Base-by-base conservation (phyloP, 2,888 invertebrate genomes). In the Petrophora chlorosata region DNA sequence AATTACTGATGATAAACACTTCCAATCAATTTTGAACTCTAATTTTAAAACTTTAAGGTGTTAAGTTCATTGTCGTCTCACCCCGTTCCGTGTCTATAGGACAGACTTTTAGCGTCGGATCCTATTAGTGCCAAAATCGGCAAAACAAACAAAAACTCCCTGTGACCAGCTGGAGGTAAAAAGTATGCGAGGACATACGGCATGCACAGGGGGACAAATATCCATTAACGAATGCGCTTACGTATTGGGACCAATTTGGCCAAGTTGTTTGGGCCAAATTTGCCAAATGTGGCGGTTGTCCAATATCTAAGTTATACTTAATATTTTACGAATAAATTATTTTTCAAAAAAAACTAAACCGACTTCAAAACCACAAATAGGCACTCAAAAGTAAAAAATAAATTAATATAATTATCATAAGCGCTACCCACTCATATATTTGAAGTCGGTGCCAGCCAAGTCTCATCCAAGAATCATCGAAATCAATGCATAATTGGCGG, bases 211-310 rank as follows among this genome's bases (percentile, higher is more conserved):
- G 53, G 44, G 46, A 32, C 48, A 45, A 52, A 54, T 49, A 52
- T 59, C 63, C 57, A 63, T 61, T 63, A 63, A 53, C 52, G 42
- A 48, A 41, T 59, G 52, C 50, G 53, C 14, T 53, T 46, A 44
- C 28, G 30, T 28, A 10, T 42, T 46, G 36, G 40, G 1, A 13
- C 43, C 28, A 40, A 43, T n/a, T n/a, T n/a, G n/a, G n/a, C n/a
- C n/a, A n/a, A n/a, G n/a, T n/a, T 40, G 29, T 51, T 56, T 39
- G 26, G 13, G 5, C 33, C 17, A 32, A 3, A 12, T 23, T 32
- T 13, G 32, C 4, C 15, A 15, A 26, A 8, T 13, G 22, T 13
- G 22, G 0, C 19, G 4, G 7, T 19, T 4, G 7, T 19, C 19
- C 19, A 19, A 7, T 19, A 7, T n/a, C n/a, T 19, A 19, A 19